These are phyloP conservation scores for Phalacrocorax brasilianus DNA, from an alignment of 2,113 vertebrate species.

Conservation along the genomic window DNA sequence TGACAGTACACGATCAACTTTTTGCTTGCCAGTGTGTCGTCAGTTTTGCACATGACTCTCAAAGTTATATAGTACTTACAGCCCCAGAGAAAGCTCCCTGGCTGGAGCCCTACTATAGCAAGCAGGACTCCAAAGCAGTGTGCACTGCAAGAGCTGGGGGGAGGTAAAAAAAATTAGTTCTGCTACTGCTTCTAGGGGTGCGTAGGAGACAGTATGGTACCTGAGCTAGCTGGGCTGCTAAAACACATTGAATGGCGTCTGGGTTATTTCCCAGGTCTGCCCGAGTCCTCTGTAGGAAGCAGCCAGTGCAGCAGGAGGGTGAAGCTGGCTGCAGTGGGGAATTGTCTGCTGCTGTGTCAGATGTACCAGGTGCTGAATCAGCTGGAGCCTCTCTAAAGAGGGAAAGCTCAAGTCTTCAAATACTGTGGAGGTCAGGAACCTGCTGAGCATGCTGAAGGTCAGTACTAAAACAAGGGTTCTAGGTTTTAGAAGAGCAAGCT, in stretches of 20 bases:
- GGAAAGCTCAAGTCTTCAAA: background rate
- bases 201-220: background rate
- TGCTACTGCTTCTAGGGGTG: background rate
- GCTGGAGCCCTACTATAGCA: fast-evolving
- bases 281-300: background rate
- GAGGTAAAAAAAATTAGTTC: background rate
- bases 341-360: background rate
- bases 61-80: background rate
- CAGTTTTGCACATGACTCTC: background rate
- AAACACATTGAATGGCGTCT: background rate
- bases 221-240: background rate
- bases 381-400: background rate
- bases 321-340: background rate
- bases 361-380: background rate
- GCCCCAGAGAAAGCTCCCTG: background rate
- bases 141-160: fast-evolving
- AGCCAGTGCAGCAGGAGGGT: background rate
- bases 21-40: background rate
- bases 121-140: background rate
- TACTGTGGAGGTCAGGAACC: no score
- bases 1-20: background rate
- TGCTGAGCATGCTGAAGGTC: no score
- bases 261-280: background rate
- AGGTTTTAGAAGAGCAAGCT: no score
- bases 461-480: no score